Percentiles rank a stretch among this genome's conserved stretches.
phyloP scores from a whole-genome alignment of 2,888 invertebrate species.

The Tetheella fluctuosa region DNA sequence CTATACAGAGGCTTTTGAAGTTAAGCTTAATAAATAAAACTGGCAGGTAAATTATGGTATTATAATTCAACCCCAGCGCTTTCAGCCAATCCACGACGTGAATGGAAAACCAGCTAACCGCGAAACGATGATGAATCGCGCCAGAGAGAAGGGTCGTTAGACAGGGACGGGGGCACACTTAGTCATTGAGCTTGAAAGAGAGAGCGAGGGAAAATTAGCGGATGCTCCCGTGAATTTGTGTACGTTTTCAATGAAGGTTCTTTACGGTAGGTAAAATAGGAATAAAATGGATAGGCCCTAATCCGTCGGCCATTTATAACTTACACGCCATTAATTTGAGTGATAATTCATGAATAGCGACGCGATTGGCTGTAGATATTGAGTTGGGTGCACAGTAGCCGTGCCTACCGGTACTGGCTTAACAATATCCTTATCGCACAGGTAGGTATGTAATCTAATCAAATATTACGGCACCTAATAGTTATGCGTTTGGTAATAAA shows the following conservation, averaged over 20 bases:
- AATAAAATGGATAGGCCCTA: slow-evolving; percentile 81
- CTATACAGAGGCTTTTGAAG: slow-evolving; percentile 19
- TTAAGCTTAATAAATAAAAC: slow-evolving; percentile 8
- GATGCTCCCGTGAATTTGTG: slow-evolving; percentile 82
- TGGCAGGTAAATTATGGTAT: slow-evolving; percentile 16
- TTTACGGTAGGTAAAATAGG: slow-evolving; percentile 83
- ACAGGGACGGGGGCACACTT: slow-evolving; percentile 54
- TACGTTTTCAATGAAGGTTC: slow-evolving; percentile 83
- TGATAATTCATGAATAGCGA: slow-evolving; percentile 78
- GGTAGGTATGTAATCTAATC: slow-evolving; percentile 55
- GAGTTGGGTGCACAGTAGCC: slow-evolving; percentile 58
- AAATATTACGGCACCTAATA: slow-evolving; percentile 41
- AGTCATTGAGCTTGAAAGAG: slow-evolving; percentile 51
- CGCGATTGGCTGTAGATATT: slow-evolving; percentile 76
- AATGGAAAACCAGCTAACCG: slow-evolving; percentile 83
- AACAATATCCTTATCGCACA: slow-evolving; percentile 46
- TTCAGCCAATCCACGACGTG: slow-evolving; percentile 59
- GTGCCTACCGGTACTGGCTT: slow-evolving; percentile 39
- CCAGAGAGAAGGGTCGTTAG: slow-evolving; percentile 68
- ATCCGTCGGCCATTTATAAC: slow-evolving; percentile 83
- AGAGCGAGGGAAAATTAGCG: slow-evolving; percentile 74
- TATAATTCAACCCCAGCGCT: slow-evolving; percentile 28
- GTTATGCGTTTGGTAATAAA: slow-evolving; percentile 19
- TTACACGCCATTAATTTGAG: slow-evolving; percentile 84
- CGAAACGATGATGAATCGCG: slow-evolving; percentile 84